phyloP scores from a whole-genome alignment of 2,888 invertebrate species.

The Rhingia campestris region DNA sequence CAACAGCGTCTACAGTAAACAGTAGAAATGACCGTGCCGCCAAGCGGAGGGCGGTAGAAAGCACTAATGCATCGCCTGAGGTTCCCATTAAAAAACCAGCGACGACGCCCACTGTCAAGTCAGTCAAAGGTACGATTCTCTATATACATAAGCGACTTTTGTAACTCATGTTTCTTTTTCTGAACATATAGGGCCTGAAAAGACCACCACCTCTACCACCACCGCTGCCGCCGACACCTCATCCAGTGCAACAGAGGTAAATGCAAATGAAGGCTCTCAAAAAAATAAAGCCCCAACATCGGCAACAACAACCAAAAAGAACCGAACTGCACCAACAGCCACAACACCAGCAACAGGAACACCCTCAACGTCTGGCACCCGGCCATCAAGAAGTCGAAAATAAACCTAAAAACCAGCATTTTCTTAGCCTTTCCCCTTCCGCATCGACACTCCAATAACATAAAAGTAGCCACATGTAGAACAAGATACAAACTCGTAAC shows the following conservation, averaged over 20 bases:
- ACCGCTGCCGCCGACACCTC: slow-evolving; percentile 21
- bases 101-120: slow-evolving; percentile 48
- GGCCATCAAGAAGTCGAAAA: slow-evolving; percentile 76
- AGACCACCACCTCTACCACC: slow-evolving; percentile 35
- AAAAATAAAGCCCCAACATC: slow-evolving; percentile 60
- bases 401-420: slow-evolving; percentile 67
- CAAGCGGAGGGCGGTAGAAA: slow-evolving; percentile 76
- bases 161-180: background rate
- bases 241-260: slow-evolving; percentile 37
- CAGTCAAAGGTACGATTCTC: slow-evolving; percentile 70
- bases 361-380: slow-evolving; percentile 64
- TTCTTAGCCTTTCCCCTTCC: slow-evolving; percentile 63
- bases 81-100: slow-evolving; percentile 71
- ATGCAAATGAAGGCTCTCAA: slow-evolving; percentile 30
- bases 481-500: slow-evolving; percentile 37
- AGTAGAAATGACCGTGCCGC: slow-evolving; percentile 78
- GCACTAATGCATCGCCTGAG: slow-evolving; percentile 55
- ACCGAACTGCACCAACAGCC: slow-evolving; percentile 29
- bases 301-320: slow-evolving; percentile 67
- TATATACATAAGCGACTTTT: background rate
- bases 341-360: slow-evolving; percentile 31
- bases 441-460: slow-evolving; percentile 39
- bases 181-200: slow-evolving; percentile 42
- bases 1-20: slow-evolving; percentile 73
- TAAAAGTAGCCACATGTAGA: slow-evolving; percentile 52